Evolutionary conservation across 2,888 invertebrate species (phyloP), one percentile per base, ranked within the genome.

Genomic region (Nephrocerus scutellatus): DNA sequence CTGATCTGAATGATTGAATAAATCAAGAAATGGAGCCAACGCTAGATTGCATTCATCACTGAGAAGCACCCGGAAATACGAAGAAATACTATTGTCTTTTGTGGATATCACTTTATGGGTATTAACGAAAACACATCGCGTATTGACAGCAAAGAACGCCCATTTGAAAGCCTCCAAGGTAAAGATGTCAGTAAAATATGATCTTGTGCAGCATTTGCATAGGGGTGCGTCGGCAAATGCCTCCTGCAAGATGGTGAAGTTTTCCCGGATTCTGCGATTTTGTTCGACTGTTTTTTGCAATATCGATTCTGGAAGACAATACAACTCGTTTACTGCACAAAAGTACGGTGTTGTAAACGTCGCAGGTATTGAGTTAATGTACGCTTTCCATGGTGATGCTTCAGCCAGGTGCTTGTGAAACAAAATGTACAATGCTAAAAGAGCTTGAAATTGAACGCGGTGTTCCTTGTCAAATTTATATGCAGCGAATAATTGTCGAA

Each of bases 121-220:
- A 56, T 81, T 74, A 52, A 86, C 72, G 63, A 81, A 89, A 13
- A 92, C 83, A 57, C 84, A 82, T 59, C 92, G 76, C 5, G 89
- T 86, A 64, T 91, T 90, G 1, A 92, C 84, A 51, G 81, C 78
- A 59, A 82, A 82, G 71, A 86, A 90, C 9, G 84, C 83, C 85
- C 86, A 88, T 54, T 76, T 75, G 64, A 80, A 90, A 30, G 67
- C 58, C 21, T 72, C 62, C 40, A 74, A 66, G 22, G 70, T 71
- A 51, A 82, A 73, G 53, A 76, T 70, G 32, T 69, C 52, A 41
- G 53, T 51, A 23, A 71, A 65, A 52, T 48, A 56, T 9, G 63
- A 22, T 57, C 66, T 54, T 53, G 71, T 71, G 69, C 72, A 74
- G 57, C 52, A 52, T 0, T 53, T 45, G 48, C 64, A 64, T 60